Evolutionary conservation across 2,797 vertebrate genomes (phyloP), one percentile per base, ranked within the genome.

Genomic region (Pantherophis vulpinus): DNA sequence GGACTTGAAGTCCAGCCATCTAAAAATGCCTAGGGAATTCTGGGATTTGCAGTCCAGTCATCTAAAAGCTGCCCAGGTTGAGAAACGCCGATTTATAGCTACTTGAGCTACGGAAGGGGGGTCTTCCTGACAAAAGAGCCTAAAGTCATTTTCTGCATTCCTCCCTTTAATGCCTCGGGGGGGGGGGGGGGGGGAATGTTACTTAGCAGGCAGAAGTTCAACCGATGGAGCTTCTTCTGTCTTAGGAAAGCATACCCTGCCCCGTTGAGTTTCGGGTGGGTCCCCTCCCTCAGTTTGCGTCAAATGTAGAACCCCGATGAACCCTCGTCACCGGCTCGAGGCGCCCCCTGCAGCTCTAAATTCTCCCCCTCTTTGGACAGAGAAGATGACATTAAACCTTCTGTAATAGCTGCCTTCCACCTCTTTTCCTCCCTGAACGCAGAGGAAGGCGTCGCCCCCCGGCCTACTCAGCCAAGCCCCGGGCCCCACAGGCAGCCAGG

Each of bases 381-480:
- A 92, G 89, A 83, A 93, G 88, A 93, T 95, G 87, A 87, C 91
- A 88, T 91, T 95, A 90, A 94, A 91, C 94, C 92, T 91, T 94
- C 87, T 95, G 91, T 95, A 94, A 94, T 93, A 94, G 94, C 94
- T 90, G 93, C 94, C 93, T 92, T 95, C 92, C 83, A 94, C 90
- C 93, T 94, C 87, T 93, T 94, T 94, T 95, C 88, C 89, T 95
- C 10, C 95, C 91, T 93, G 93, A 51, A 93, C 93, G 47, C 96
- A 97, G 97, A 95, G 97, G 97, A 94, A 83, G 91, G 32, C 0
- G 90, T 18, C 79, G 95, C 91, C 61, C 92, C 95, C 10, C 93
- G 13, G 14, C 96, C 97, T 0, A 96, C 97, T 23, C 0, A 54
- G 25, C 95, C 94, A 37, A 95, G 91, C 83, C 54, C 87, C 88